Conservation (phyloP, 2,113 vertebrate species). For the Centrocercus urophasianus region DNA sequence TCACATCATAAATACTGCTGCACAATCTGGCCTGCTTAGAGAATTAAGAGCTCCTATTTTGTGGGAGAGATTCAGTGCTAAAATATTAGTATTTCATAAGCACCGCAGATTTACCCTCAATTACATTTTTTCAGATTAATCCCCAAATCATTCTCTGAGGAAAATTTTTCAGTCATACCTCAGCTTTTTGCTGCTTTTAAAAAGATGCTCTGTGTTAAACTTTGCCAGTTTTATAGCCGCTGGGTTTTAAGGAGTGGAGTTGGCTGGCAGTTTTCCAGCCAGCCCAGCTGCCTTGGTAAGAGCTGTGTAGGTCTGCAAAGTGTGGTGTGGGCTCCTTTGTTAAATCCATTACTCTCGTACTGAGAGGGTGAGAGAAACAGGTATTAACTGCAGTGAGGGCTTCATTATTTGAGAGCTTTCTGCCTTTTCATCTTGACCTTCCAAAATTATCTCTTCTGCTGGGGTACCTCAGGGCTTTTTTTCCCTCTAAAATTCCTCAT, state of each 20-base stretch:
- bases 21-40: neutral
- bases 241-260: neutral
- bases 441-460: neutral
- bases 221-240: neutral
- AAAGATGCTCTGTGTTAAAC: neutral
- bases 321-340: neutral
- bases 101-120: neutral
- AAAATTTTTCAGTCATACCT: neutral
- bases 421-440: neutral
- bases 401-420: neutral
- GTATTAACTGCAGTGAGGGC: neutral
- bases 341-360: neutral
- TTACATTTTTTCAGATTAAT: neutral
- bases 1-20: neutral
- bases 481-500: neutral
- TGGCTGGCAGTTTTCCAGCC: neutral
- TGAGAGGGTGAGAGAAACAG: neutral
- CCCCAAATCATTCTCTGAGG: neutral
- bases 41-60: neutral
- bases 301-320: neutral
- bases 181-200: neutral
- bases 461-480: neutral
- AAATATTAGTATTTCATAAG: slow-evolving; percentile 3
- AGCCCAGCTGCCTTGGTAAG: neutral
- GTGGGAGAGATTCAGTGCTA: neutral